phyloP scores from a whole-genome alignment of 2,888 invertebrate species.

The Tiliacea aurago region DNA sequence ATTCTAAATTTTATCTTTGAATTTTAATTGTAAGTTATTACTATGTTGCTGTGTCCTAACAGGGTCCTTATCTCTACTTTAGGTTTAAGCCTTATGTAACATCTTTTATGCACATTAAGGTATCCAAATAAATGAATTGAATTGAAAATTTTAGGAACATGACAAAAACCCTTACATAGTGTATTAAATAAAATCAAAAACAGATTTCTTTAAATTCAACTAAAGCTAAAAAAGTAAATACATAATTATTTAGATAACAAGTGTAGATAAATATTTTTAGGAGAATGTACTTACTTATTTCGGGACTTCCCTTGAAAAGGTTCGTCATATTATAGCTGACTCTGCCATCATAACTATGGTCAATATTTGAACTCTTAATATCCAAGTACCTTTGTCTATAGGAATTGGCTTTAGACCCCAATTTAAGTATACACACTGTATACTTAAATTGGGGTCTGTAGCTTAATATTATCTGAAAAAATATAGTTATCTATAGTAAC shows the following conservation, averaged over 20 bases:
- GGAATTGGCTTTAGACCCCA: conserved; percentile 63
- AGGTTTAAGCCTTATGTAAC: no score
- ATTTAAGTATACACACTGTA: conserved; percentile 66
- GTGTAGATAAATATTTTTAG: not conserved
- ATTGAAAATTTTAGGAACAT: no score
- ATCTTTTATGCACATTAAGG: no score
- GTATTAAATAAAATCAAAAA: not conserved
- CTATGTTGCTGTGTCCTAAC: no score
- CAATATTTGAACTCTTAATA: conserved; percentile 67
- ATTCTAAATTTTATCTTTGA: no score
- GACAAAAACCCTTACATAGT: no score
- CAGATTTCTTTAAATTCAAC: not conserved
- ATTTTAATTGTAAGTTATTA: no score
- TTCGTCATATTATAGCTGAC: conserved; percentile 79
- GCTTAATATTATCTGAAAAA: conserved; percentile 75
- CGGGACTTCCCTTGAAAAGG: conserved; percentile 76
- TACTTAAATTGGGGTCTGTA: no score
- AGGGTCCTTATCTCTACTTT: no score
- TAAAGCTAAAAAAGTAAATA: not conserved
- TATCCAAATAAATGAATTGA: no score
- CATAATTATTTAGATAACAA: not conserved
- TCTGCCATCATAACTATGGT: conserved; percentile 76
- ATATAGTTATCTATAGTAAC: conserved; percentile 18
- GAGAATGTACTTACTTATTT: conserved; percentile 75
- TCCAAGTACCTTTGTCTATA: conserved; percentile 73